Evolutionary conservation across 2,797 vertebrate species (phyloP), one percentile per base, ranked within the genome.

Genomic region (Myotis pilosus): DNA sequence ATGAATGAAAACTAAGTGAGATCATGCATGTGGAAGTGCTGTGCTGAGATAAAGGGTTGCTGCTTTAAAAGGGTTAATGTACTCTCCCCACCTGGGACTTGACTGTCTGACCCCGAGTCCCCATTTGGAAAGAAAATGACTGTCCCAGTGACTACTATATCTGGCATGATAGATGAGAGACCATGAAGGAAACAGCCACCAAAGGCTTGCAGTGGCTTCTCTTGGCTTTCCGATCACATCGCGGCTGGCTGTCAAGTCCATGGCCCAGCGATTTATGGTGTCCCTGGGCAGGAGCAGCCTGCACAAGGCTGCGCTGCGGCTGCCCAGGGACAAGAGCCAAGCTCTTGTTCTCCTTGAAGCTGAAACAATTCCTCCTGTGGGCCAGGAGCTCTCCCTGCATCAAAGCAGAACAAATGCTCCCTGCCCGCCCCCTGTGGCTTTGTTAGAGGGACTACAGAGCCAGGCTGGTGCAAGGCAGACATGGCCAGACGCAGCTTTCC

Each of bases 201-300:
- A 62, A 55, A 81, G 62, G 22, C 53, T 94, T 80, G 91, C 92
- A 85, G 38, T 9, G 62, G 36, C 78, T 92, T 13, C 87, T 55
- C 20, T 94, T 95, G 94, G 82, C 90, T 95, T 96, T 96, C 96
- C 47, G 89, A 53, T 96, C 96, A 97, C 96, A 96, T 93, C 71
- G 0, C 30, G 33, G 66, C 87, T 92, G 78, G 85, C 95, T 96
- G 96, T 95, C 96, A 96, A 84, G 90, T 12, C 95, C 90, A 60
- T 0, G 36, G 82, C 91, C 96, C 82, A 47, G 93, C 69, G 10
- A 97, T 96, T 96, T 95, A 96, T 80, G 53, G 91, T 0, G 11
- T 96, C 92, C 93, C 94, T 76, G 68, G 60, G 85, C 66, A 93
- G 55, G 36, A 93, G 44, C 87, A 47, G 93, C 28, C 69, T 90